phyloP scores from a whole-genome alignment of 2,888 invertebrate genomes.

The Nemapogon koenigi region DNA sequence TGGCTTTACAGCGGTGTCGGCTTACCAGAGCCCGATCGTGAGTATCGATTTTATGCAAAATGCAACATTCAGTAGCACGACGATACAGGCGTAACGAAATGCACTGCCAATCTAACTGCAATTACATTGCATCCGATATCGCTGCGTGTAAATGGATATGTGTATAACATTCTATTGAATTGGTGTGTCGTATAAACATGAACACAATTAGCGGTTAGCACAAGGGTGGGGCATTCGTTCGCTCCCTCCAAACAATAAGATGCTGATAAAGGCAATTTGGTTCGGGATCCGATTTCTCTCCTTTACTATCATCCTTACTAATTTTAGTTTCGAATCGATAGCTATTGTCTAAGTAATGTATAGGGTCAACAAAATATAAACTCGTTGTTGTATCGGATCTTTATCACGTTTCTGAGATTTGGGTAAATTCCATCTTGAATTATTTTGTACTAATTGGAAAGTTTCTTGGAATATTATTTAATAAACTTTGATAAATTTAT shows the following conservation, averaged over 20 bases:
- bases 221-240: neutral
- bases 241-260: constrained; percentile 25
- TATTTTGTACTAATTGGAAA: no score
- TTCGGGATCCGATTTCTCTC: constrained; percentile 31
- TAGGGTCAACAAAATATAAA: constrained; percentile 33
- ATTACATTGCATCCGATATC: constrained; percentile 44
- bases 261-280: constrained; percentile 39
- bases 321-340: constrained; percentile 27
- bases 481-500: no score
- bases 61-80: constrained; percentile 40
- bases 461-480: no score
- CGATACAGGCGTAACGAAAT: constrained; percentile 4
- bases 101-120: constrained; percentile 29
- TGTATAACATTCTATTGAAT: constrained; percentile 29
- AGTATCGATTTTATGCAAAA: constrained; percentile 65
- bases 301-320: constrained; percentile 35
- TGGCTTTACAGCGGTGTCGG: constrained; percentile 28
- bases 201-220: constrained; percentile 11
- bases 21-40: constrained; percentile 41
- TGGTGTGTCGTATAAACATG: constrained; percentile 33
- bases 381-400: constrained; percentile 18
- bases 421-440: no score
- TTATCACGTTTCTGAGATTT: no score
- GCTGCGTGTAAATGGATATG: constrained; percentile 32
- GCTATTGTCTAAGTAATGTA: constrained; percentile 27